These are phyloP conservation scores for Drosophila lacteicornis DNA, from an alignment of 1,140 invertebrate genomes.

Conservation along the genomic window DNA sequence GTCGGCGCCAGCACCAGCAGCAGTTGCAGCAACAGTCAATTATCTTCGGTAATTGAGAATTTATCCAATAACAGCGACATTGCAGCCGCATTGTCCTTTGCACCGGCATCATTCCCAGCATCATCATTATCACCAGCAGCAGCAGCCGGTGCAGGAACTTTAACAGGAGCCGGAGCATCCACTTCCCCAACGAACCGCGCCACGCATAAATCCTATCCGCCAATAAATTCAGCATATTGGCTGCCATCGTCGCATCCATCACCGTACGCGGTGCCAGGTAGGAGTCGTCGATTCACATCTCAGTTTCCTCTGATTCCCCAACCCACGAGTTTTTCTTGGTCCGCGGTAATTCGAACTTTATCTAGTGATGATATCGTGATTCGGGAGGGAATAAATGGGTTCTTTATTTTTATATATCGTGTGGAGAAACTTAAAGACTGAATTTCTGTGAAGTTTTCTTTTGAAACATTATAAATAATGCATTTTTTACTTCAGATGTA, in stretches of 20 bases:
- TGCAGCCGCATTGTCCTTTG: slow-evolving; percentile 69
- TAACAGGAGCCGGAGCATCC: slow-evolving; percentile 24
- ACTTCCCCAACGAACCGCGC: slow-evolving; percentile 42
- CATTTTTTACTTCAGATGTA: too few species aligned
- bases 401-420: too few species aligned
- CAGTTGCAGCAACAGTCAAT: slow-evolving; percentile 70
- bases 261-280: slow-evolving; percentile 92
- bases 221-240: slow-evolving; percentile 92
- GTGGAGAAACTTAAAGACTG: neutral
- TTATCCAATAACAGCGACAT: slow-evolving; percentile 84
- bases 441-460: neutral
- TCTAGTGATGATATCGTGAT: slow-evolving; percentile 15
- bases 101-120: slow-evolving; percentile 23
- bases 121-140: slow-evolving; percentile 30
- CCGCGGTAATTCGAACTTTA: neutral
- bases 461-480: too few species aligned
- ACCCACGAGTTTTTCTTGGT: neutral
- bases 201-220: slow-evolving; percentile 87
- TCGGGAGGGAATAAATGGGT: neutral
- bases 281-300: slow-evolving; percentile 45
- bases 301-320: slow-evolving; percentile 14
- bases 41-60: slow-evolving; percentile 84
- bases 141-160: slow-evolving; percentile 29
- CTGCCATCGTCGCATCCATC: slow-evolving; percentile 90
- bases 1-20: slow-evolving; percentile 2